Evolutionary conservation across 2,113 vertebrate species (phyloP), one percentile per base, ranked within the genome.

Genomic region (Polypterus senegalus): DNA sequence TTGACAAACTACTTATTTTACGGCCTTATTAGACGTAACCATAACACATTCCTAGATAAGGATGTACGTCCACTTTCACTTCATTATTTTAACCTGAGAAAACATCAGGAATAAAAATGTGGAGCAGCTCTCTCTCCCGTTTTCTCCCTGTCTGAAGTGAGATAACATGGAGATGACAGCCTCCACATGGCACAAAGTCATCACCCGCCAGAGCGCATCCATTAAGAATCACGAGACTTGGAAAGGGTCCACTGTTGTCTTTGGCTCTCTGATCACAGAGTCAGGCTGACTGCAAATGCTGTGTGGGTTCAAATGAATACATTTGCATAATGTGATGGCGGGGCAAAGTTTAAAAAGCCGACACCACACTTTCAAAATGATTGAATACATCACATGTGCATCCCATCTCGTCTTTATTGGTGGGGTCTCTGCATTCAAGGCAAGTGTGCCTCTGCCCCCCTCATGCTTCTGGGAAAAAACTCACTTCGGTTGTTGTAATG

Each of bases 21-120:
- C 61, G 68, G 70, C 52, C 55, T 73, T 69, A 75, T 77, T 74
- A 70, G 69, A 76, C 70, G 67, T 70, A 75, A 75, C 64, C 63
- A 74, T 70, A 74, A 74, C 70, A 74, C 70, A 73, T 74, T 77
- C 70, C 72, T 69, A 74, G 77, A 77, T 77, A 77, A 77, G 69
- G 70, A 69, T 47, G 46, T 64, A 60, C 47, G 27, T 70, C 65
- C 68, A 60, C 43, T 51, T 61, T 74, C 67, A 71, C 60, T 60
- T 60, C 60, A 66, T 64, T 74, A 54, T 76, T 77, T 71, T 73
- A 71, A 71, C 64, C 68, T 76, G 72, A 70, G 65, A 77, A 55
- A 0, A 4, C 62, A 76, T 71, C 71, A 60, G 72, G 70, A 59
- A n/a, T 44, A 48, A 61, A 68, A 65, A 57, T 66, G 66, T 6